Percentiles rank a stretch among this genome's conserved stretches.
Conservation (phyloP, 2,888 invertebrate genomes). For the Ochropacha duplaris region DNA sequence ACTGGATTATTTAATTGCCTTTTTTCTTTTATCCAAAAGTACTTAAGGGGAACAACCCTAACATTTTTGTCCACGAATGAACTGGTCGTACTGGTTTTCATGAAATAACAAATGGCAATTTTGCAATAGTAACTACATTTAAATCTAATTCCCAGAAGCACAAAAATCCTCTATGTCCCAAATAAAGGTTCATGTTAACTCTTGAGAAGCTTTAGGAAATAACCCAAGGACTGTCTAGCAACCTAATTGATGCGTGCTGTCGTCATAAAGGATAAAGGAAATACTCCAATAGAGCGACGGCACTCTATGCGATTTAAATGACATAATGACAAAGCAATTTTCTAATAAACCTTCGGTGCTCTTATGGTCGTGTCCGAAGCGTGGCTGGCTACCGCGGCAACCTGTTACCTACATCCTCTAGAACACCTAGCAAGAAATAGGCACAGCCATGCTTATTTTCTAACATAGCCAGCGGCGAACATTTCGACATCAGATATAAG, state of each 20-base stretch:
- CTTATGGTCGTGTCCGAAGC: conserved; percentile 73
- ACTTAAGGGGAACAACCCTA: not conserved
- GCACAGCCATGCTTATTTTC: conserved; percentile 22
- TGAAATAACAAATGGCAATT: no score
- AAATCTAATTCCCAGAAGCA: not conserved
- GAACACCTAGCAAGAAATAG: conserved; percentile 59
- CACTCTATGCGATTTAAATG: conserved; percentile 83
- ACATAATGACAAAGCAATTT: conserved; percentile 83
- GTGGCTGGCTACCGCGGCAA: conserved; percentile 66
- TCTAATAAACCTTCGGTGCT: conserved; percentile 82
- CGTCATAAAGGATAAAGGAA: conserved; percentile 82
- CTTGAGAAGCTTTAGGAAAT: conserved; percentile 34
- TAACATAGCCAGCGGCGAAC: not conserved
- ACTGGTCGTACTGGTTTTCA: no score
- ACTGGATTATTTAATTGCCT: not conserved
- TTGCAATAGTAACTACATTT: no score
- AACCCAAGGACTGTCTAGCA: conserved; percentile 63
- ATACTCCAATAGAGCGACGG: conserved; percentile 81
- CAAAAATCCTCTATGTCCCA: not conserved
- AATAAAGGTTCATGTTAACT: not conserved
- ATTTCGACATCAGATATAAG: not conserved
- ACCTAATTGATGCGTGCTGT: conserved; percentile 78
- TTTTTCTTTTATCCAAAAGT: not conserved
- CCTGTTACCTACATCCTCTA: conserved; percentile 78
- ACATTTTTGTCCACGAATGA: no score